These are phyloP conservation scores for Meandrusa payeni DNA, from an alignment of 2,888 invertebrate species.

Conservation along the genomic window DNA sequence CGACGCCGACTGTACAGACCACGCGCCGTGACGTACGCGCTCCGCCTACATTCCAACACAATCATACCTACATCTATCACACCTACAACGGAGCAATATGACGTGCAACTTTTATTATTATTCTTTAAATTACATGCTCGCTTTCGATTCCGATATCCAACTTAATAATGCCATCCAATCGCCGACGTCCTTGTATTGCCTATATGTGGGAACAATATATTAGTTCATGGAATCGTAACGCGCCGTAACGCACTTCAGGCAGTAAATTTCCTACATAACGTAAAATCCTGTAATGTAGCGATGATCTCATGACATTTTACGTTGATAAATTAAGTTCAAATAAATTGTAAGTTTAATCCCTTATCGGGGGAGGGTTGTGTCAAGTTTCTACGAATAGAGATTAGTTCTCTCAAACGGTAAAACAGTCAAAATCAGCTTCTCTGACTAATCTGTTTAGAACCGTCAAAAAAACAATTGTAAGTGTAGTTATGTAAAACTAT, in stretches of 20 bases:
- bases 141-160: not conserved
- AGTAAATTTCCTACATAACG: slow-evolving; percentile 7
- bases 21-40: slow-evolving; percentile 46
- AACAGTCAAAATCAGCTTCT: too few species aligned
- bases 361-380: too few species aligned
- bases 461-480: too few species aligned
- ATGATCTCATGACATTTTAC: too few species aligned
- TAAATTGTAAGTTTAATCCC: too few species aligned
- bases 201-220: slow-evolving; percentile 2
- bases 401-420: too few species aligned
- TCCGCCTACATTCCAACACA: slow-evolving; percentile 45
- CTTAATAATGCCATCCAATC: not conserved
- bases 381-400: too few species aligned
- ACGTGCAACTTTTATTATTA: not conserved
- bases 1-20: slow-evolving; percentile 25
- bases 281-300: not conserved
- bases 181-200: slow-evolving; percentile 13
- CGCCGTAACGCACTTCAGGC: not conserved
- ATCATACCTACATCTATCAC: slow-evolving; percentile 14
- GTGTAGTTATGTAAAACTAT: too few species aligned
- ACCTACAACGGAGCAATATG: slow-evolving; percentile 10
- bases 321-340: too few species aligned
- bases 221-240: slow-evolving; percentile 1
- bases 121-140: not conserved
- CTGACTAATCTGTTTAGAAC: too few species aligned